phyloP scores from a whole-genome alignment of 2,888 invertebrate species.

The Tuta absoluta region DNA sequence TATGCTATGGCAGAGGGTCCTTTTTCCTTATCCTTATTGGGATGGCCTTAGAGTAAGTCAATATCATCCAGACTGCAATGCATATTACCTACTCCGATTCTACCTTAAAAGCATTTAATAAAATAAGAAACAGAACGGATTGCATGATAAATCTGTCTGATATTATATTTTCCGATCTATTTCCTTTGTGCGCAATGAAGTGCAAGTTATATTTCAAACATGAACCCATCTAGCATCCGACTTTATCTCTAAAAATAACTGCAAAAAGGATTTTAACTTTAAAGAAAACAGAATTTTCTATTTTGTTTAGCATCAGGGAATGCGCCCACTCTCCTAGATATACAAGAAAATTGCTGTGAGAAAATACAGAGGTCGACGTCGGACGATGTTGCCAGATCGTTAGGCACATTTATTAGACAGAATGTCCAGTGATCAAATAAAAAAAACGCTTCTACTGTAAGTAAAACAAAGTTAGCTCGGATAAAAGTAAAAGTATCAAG shows the following conservation, averaged over 20 bases:
- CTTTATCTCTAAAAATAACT: slow-evolving; percentile 18
- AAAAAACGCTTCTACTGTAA: too few relatives aligned
- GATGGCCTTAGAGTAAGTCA: too few relatives aligned
- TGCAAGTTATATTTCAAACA: slow-evolving; percentile 6
- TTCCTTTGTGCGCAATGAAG: slow-evolving; percentile 7
- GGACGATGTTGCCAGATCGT: not conserved
- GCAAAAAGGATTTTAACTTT: slow-evolving; percentile 19
- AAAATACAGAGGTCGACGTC: slow-evolving; percentile 25
- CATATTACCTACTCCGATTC: too few relatives aligned
- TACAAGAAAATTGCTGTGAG: slow-evolving; percentile 28
- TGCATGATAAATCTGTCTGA: not conserved
- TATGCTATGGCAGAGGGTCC: too few relatives aligned
- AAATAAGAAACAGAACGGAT: not conserved
- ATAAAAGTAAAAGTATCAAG: too few relatives aligned
- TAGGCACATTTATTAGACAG: not conserved
- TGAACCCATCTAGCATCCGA: not conserved
- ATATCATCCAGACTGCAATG: too few relatives aligned
- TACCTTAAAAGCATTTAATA: not conserved
- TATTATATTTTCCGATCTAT: not conserved
- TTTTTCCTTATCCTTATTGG: too few relatives aligned
- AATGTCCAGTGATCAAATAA: too few relatives aligned
- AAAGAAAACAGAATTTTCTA: slow-evolving; percentile 13
- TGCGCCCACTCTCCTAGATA: slow-evolving; percentile 11
- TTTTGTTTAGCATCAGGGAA: slow-evolving; percentile 12
- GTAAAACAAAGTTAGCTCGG: too few relatives aligned